Evolutionary conservation across 2,888 invertebrate species (phyloP).

Genomic region (Philhelius pedissequus): DNA sequence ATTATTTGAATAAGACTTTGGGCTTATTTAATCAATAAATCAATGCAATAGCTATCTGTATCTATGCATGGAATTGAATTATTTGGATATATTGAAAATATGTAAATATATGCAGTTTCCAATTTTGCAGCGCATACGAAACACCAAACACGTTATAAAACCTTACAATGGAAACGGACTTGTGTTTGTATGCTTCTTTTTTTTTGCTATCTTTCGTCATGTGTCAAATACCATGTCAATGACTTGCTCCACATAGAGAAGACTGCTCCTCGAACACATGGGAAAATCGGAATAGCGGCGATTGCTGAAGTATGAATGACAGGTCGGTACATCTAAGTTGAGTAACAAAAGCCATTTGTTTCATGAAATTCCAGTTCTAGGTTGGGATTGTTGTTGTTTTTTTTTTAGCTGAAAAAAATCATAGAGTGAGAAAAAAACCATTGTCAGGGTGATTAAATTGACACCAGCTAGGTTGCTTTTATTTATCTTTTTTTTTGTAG

Average conservation of each 20-base stretch:
- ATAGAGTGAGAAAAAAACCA: slow-evolving; percentile 52
- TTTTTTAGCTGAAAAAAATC: slow-evolving; percentile 33
- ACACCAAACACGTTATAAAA: not conserved
- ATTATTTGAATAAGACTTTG: slow-evolving; percentile 26
- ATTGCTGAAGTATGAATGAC: not conserved
- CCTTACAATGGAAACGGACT: not conserved
- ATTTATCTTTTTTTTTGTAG: not conserved
- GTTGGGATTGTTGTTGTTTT: not conserved
- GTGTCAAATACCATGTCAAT: slow-evolving; percentile 60
- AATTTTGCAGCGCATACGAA: not conserved
- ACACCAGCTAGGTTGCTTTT: slow-evolving; percentile 25
- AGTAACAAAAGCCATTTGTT: slow-evolving; percentile 30
- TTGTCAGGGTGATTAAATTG: slow-evolving; percentile 62
- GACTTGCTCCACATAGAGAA: slow-evolving; percentile 58
- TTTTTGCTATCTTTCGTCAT: not conserved
- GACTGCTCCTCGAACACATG: slow-evolving; percentile 16
- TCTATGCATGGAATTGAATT: not conserved
- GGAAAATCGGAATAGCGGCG: slow-evolving; percentile 4
- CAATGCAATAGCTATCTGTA: slow-evolving; percentile 42
- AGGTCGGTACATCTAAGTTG: slow-evolving; percentile 24
- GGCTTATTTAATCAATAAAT: slow-evolving; percentile 41
- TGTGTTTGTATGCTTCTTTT: too few relatives aligned
- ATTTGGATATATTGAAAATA: not conserved
- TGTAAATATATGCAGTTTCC: slow-evolving; percentile 16
- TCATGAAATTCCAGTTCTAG: slow-evolving; percentile 36